These are phyloP conservation scores for Syngnathus floridae DNA, from an alignment of 2,113 vertebrate genomes.

Conservation along the genomic window DNA sequence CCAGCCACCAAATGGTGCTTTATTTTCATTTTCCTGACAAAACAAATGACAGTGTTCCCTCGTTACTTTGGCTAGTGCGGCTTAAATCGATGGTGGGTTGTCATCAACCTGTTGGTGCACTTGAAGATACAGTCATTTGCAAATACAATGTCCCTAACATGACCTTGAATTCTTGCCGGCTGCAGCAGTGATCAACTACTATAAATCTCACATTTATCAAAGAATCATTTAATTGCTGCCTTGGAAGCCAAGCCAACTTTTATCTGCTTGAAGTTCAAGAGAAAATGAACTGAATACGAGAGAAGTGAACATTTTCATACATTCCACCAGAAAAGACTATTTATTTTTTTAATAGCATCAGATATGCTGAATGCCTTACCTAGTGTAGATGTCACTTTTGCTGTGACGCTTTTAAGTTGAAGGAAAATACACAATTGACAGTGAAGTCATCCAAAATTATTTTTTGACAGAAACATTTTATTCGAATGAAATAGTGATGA, in stretches of 20 bases:
- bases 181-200: not conserved
- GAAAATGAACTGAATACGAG: not conserved
- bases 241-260: not conserved
- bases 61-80: too few relatives aligned
- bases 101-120: conserved; percentile 15
- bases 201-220: not conserved
- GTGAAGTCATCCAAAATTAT: too few relatives aligned
- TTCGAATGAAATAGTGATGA: too few relatives aligned
- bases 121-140: conserved; percentile 23
- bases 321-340: conserved; percentile 43
- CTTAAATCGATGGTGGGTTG: too few relatives aligned
- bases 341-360: conserved; percentile 33
- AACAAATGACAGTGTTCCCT: not conserved
- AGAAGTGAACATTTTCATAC: conserved; percentile 44
- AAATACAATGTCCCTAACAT: conserved; percentile 6
- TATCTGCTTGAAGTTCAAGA: not conserved
- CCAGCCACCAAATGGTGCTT: conserved; percentile 9
- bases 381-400: too few relatives aligned
- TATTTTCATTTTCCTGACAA: not conserved
- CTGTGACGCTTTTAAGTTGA: not conserved
- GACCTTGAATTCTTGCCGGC: not conserved
- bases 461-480: not conserved
- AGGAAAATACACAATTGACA: too few relatives aligned
- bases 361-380: too few relatives aligned
- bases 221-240: not conserved